These are phyloP conservation scores for Nasonovia ribisnigri DNA, from an alignment of 2,888 invertebrate genomes.

Conservation along the genomic window DNA sequence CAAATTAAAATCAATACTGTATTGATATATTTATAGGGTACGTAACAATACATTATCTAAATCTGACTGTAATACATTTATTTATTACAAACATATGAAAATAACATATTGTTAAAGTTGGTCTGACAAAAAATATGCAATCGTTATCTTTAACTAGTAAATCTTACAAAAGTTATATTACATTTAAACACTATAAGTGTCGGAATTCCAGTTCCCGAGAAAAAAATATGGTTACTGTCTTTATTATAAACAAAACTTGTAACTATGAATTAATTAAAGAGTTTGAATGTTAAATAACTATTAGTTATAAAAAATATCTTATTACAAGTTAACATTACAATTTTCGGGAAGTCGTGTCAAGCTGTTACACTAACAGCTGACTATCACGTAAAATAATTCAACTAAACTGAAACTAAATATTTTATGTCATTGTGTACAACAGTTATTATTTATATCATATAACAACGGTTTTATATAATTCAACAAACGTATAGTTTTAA, in stretches of 20 bases:
- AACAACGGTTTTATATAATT: neutral
- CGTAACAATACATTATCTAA: neutral
- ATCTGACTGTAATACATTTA: neutral
- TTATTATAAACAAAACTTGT: slow-evolving; percentile 25
- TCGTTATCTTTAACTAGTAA: neutral
- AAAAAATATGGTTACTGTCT: slow-evolving; percentile 24
- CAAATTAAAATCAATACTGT: neutral
- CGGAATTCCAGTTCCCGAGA: neutral
- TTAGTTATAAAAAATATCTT: slow-evolving; percentile 41
- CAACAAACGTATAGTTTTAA: neutral
- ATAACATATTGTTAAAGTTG: neutral
- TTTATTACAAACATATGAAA: neutral
- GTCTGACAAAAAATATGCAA: neutral
- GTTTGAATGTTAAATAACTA: slow-evolving; percentile 56
- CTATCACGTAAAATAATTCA: slow-evolving; percentile 42
- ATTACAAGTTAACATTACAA: slow-evolving; percentile 49
- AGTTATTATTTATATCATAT: neutral
- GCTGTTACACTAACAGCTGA: slow-evolving; percentile 55
- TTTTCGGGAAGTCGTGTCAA: slow-evolving; percentile 46
- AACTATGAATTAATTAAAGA: slow-evolving; percentile 58
- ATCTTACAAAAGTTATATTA: neutral
- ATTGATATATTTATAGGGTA: too few species aligned
- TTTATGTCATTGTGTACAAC: neutral
- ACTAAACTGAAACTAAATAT: slow-evolving; percentile 47
- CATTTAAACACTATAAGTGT: neutral